These are phyloP conservation scores for Cossypha dichroa DNA, from an alignment of 2,797 vertebrate genomes.

Conservation along the genomic window DNA sequence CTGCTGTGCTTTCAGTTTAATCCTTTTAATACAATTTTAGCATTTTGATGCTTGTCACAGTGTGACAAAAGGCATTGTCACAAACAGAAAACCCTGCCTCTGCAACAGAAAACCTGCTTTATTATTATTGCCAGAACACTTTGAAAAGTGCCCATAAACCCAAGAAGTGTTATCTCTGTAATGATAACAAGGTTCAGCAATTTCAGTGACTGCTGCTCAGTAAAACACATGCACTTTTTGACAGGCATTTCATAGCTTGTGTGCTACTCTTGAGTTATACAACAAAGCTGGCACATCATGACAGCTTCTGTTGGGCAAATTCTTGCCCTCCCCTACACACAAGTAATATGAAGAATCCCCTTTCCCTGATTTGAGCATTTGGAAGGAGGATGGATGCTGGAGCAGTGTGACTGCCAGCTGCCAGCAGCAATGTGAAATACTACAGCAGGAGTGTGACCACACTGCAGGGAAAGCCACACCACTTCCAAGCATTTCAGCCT, in stretches of 20 bases:
- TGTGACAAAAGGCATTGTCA: not conserved
- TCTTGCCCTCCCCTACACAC: not conserved
- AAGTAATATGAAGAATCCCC: not conserved
- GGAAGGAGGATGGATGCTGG: not conserved
- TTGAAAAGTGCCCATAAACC: not conserved
- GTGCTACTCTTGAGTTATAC: accelerated
- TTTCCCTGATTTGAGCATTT: not conserved
- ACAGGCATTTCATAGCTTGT: not conserved
- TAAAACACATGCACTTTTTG: not conserved
- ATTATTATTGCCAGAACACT: not conserved
- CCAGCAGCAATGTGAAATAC: not conserved
- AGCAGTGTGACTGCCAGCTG: accelerated
- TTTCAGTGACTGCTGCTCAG: not conserved
- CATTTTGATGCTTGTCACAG: not conserved
- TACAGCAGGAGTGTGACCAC: not conserved
- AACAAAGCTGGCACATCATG: not conserved
- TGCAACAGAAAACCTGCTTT: not conserved
- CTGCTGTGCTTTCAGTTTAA: not conserved
- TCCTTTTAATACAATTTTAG: not conserved
- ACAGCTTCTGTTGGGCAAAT: not conserved
- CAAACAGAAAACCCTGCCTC: not conserved
- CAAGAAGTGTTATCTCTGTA: not conserved
- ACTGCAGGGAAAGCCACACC: not conserved
- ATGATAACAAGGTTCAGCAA: not conserved
- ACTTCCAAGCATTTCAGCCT: not conserved